Base-by-base conservation (phyloP, 2,888 invertebrate species). In the Nephrocerus scutellatus region DNA sequence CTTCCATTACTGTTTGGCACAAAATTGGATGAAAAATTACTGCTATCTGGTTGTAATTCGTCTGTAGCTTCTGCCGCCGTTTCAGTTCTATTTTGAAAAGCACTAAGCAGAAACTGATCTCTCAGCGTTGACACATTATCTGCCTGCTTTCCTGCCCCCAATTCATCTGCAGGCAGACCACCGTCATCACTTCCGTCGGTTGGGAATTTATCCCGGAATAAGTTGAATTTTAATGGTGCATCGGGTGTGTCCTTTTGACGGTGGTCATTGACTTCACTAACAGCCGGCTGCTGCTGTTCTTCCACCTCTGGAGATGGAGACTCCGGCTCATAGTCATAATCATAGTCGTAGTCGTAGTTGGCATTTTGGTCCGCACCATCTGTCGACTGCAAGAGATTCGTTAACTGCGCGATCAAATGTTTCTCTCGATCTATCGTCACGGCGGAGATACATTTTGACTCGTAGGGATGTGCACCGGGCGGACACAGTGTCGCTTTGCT, bases 141-240 rank as follows among this genome's bases (percentile, higher is more conserved):
- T 25, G 25, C 25, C 14, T 5, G 25, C 8, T 34, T 16, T 8
- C 33, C 13, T 29, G 31, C 25, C 20, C 24, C 32, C 26, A 21
- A 26, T 2, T 40, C 41, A 21, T 33, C 38, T 28, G 43, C 40
- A 18, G 29, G 30, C 22, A 13, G 26, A 26, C 24, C 22, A n/a
- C 30, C 32, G 14, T 38, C 31, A 15, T 18, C 41, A 24, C 37
- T 50, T 18, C 46, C 46, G 23, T 44, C 52, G 25, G 56, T 59
- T 26, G 60, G 56, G 48, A 58, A 63, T 42, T 60, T 63, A 34
- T 56, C 59, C 24, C 62, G 49, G 39, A 67, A 68, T 39, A 67
- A 61, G 39, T 66, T 63, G 28, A 67, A 64, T 42, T 68, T 68
- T 18, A 68, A 45, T 0, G 67, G 67, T 5, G 60, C 66, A 49